Base-by-base conservation (phyloP, 1,140 invertebrate species). In the Uloborus diversus region DNA sequence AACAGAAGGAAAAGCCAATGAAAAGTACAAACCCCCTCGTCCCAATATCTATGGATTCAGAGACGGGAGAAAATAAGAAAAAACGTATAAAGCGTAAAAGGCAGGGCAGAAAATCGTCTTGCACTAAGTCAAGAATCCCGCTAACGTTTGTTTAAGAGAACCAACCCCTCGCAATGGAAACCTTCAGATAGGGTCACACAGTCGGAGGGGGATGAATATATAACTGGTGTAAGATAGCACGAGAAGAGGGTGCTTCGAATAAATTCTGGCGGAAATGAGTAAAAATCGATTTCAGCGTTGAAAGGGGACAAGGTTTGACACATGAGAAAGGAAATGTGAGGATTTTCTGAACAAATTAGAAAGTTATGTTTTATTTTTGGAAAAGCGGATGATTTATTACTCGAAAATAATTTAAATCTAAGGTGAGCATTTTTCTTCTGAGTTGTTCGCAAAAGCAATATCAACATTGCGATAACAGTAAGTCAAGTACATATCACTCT, bases 131-230 rank as follows among this genome's bases (percentile, higher is more conserved):
- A 65, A 65, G 62, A 42, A 65, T 37, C 37, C 33, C 37, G 62
- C 47, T 37, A 65, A 65, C 62, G 62, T 65, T 65, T 65, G 62
- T 65, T 65, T 65, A 65, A 65, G 62, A 33, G 37, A 23, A 65
- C 62, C 47, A 65, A 33, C 62, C 47, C n/a, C n/a, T n/a, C n/a
- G n/a, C n/a, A n/a, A n/a, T n/a, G n/a, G n/a, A n/a, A 49, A 49
- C 47, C 20, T 49, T 49, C 47, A 49, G 20, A 49, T 17, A 49
- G 20, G 47, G 20, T 49, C 14, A 49, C 14, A 49, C 3, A 17
- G 14, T 20, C 14, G 14, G 14, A 49, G 20, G 47, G 47, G 20
- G 47, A 49, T 17, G 20, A 49, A 49, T 13, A 17, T 17, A 49
- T 49, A 49, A 17, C 47, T 1, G 14, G 33, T 28, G 57, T 32